phyloP scores from a whole-genome alignment of 1,140 invertebrate genomes.

The Cydia pomonella region DNA sequence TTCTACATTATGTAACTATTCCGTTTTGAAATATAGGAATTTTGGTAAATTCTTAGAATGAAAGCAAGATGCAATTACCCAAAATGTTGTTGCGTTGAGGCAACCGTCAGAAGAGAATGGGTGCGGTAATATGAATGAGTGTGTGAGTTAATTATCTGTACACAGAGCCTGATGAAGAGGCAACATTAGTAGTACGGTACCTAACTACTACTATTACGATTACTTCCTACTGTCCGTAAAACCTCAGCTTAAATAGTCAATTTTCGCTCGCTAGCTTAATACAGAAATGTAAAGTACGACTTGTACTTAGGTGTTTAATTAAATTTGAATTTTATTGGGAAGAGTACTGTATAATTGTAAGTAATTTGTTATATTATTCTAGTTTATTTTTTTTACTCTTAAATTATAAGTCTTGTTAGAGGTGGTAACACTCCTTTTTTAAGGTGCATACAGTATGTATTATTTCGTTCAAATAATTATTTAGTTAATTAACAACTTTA shows the following conservation, averaged over 20 bases:
- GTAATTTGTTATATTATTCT: conserved; percentile 19
- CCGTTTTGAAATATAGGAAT: too few relatives aligned
- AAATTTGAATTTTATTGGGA: conserved; percentile 6
- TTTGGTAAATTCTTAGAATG: too few relatives aligned
- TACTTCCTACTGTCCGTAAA: conserved; percentile 9
- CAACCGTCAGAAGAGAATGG: too few relatives aligned
- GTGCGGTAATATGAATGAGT: too few relatives aligned
- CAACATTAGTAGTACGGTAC: too few relatives aligned
- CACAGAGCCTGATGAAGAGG: too few relatives aligned
- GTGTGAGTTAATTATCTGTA: too few relatives aligned
- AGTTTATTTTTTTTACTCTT: conserved; percentile 20
- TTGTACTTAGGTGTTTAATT: background rate
- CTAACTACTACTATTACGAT: too few relatives aligned
- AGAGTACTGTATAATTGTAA: background rate
- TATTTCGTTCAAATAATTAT: background rate
- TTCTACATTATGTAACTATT: too few relatives aligned
- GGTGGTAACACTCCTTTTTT: background rate
- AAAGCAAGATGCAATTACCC: too few relatives aligned
- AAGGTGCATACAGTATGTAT: background rate
- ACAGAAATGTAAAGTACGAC: conserved; percentile 10
- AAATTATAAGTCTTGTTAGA: conserved; percentile 2
- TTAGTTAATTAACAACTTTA: background rate
- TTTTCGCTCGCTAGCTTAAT: conserved; percentile 28
- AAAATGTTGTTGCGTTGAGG: too few relatives aligned
- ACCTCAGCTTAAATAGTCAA: conserved; percentile 26